Base-by-base conservation (phyloP, 2,797 vertebrate species). In the Heliangelus exortis region DNA sequence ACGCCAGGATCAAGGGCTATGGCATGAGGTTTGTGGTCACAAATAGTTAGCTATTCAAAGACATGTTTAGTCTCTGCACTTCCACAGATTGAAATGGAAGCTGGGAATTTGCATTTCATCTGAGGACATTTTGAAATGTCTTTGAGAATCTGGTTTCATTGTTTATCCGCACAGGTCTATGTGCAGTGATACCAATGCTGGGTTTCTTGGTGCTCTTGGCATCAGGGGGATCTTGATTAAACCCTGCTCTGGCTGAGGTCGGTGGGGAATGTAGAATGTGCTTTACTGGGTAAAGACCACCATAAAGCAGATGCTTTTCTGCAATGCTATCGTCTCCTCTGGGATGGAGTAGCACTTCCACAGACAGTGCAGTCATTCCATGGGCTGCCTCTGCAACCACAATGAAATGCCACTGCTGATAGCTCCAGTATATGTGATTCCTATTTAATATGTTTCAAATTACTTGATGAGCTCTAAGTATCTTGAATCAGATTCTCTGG, bases 401-500 rank as follows among this genome's bases (percentile, higher is more conserved):
- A 26, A 18, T 47, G 58, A 95, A 85, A 65, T 80, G 87, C 58
- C 59, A 43, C 59, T 54, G 66, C 54, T 86, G 69, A 66, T 84
- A 59, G 66, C 79, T 73, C 22, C 55, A 76, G 15, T 90, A 82
- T 85, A 81, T 90, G 48, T 89, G 76, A 53, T 87, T 83, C 43
- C 72, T 87, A 48, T 21, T 84, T 95, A 67, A 47, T 91, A 79
- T 28, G 43, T 83, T 94, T 93, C 84, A 89, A 93, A 91, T 84
- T 20, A 66, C 54, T 39, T 66, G 48, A 78, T 83, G 77, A 90
- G 84, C 50, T 86, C 50, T 87, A 72, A 84, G n/a, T 25, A 78
- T 66, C 41, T 62, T 23, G 21, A 93, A 59, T 85, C 74, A 82
- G 45, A 47, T 79, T 92, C 71, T 77, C 59, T 65, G 63, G 21